Percentiles rank a stretch among this genome's conserved stretches.
Conservation (phyloP, 2,797 vertebrate genomes). For the Menidia menidia region DNA sequence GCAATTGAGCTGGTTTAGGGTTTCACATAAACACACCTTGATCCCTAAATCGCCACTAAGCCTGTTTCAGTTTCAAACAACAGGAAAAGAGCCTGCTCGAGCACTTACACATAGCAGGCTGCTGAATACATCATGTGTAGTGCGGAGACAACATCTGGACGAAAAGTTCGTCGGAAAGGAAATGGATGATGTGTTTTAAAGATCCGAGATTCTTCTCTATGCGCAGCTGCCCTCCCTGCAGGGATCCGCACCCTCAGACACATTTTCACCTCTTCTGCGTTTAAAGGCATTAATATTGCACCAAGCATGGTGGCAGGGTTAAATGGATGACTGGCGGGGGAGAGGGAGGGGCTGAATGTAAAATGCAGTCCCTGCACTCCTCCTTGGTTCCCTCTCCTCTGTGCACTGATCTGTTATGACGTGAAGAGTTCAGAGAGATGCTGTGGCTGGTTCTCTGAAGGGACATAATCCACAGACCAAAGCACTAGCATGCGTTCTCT, state of each 20-base stretch:
- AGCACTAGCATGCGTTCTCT: conserved; percentile 47
- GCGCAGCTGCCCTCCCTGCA: conserved; percentile 71
- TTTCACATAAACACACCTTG: conserved; percentile 84
- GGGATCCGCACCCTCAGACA: conserved; percentile 82
- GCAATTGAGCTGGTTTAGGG: conserved; percentile 72
- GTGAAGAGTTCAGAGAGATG: conserved; percentile 42
- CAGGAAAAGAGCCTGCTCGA: conserved; percentile 58
- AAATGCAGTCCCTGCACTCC: conserved; percentile 69
- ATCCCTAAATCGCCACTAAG: conserved; percentile 82
- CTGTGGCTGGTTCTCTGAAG: conserved; percentile 33
- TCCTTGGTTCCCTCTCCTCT: conserved; percentile 32
- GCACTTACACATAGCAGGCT: conserved; percentile 43
- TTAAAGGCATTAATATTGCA: conserved; percentile 92
- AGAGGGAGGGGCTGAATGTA: conserved; percentile 61
- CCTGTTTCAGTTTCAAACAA: conserved; percentile 78
- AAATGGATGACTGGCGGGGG: conserved; percentile 82
- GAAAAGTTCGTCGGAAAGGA: conserved; percentile 48
- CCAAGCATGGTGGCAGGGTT: conserved; percentile 82
- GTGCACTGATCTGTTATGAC: conserved; percentile 53
- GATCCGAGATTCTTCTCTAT: conserved; percentile 23
- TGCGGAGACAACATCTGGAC: conserved; percentile 38
- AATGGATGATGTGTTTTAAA: conserved; percentile 41
- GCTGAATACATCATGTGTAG: conserved; percentile 53
- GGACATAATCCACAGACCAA: conserved; percentile 50
- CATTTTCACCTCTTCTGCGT: conserved; percentile 87